A percentile compares a stretch with the other conserved stretches of the same genome.
Evolutionary conservation across 2,888 invertebrate species (phyloP).

Genomic region (Theodoxus fluviatilis): DNA sequence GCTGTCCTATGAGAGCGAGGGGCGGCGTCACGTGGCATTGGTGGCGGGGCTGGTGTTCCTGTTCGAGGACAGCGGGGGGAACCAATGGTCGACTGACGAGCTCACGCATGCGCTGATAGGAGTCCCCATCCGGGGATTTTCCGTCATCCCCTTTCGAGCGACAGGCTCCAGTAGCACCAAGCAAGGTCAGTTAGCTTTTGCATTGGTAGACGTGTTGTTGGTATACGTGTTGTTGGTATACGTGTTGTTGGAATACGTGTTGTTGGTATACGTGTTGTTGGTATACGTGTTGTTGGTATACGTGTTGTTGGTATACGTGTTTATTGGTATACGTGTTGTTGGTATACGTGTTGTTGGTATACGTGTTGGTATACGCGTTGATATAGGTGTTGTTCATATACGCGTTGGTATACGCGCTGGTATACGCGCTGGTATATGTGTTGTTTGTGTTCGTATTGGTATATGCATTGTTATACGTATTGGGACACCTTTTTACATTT

Average conservation of each 20-base stretch:
- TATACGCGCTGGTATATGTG: too few relatives aligned
- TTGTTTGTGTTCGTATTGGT: too few relatives aligned
- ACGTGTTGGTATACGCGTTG: too few relatives aligned
- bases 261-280: neutral
- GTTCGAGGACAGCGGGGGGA: slow-evolving; percentile 37
- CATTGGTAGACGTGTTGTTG: neutral
- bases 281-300: too few relatives aligned
- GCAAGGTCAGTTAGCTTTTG: slow-evolving; percentile 9
- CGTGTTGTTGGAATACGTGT: neutral
- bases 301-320: too few relatives aligned
- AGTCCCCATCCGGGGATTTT: slow-evolving; percentile 34
- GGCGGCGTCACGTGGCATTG: slow-evolving; percentile 27
- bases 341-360: too few relatives aligned
- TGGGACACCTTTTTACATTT: too few relatives aligned
- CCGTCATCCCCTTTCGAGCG: slow-evolving; percentile 36
- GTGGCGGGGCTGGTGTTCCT: slow-evolving; percentile 39
- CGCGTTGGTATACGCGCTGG: too few relatives aligned
- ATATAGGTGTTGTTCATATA: too few relatives aligned
- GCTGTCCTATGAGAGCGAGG: slow-evolving; percentile 33
- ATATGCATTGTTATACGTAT: too few relatives aligned
- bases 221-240: neutral
- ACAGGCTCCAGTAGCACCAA: slow-evolving; percentile 24
- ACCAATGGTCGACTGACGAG: slow-evolving; percentile 32
- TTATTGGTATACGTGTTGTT: too few relatives aligned
- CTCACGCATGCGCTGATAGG: slow-evolving; percentile 34